Percentiles rank a stretch among this genome's conserved stretches.
Evolutionary conservation across 2,797 vertebrate species (phyloP).

Genomic region (Erpetoichthys calabaricus): DNA sequence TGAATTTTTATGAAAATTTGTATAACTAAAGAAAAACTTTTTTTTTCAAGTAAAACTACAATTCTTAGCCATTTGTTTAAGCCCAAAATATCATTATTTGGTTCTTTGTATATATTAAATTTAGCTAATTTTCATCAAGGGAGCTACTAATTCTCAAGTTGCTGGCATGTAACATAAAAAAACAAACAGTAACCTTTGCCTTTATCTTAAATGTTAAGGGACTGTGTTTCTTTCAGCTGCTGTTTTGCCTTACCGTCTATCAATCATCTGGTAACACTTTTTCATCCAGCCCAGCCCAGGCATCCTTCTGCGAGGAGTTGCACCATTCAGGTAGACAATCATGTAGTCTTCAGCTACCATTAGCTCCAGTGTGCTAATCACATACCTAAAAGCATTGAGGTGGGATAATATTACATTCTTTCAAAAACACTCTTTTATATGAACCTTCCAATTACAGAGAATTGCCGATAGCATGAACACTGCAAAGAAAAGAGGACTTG

Average conservation of each 20-base stretch:
- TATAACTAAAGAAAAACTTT: too few species aligned
- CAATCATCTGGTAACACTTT: constrained; percentile 97
- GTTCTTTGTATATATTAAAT: too few species aligned
- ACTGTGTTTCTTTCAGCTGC: too few species aligned
- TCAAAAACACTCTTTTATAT: constrained; percentile 4
- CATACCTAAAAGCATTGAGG: constrained; percentile 55
- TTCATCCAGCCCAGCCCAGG: constrained; percentile 92
- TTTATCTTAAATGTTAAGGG: too few species aligned
- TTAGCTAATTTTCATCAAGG: too few species aligned
- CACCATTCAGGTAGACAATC: constrained; percentile 93
- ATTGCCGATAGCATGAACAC: constrained; percentile 3
- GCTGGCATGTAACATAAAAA: too few species aligned
- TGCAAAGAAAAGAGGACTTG: constrained; percentile 2
- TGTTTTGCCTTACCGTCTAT: constrained; percentile 56
- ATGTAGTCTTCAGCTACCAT: constrained; percentile 98
- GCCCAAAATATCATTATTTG: too few species aligned
- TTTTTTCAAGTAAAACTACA: too few species aligned
- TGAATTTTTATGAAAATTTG: too few species aligned
- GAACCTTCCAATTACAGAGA: not conserved
- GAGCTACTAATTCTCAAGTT: too few species aligned
- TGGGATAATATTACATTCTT: not conserved
- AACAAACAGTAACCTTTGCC: too few species aligned
- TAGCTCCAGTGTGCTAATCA: constrained; percentile 93
- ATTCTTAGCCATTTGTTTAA: too few species aligned
- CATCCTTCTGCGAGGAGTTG: constrained; percentile 89